Evolutionary conservation across 2,888 invertebrate species (phyloP).

Genomic region (Tortricodes alternella): DNA sequence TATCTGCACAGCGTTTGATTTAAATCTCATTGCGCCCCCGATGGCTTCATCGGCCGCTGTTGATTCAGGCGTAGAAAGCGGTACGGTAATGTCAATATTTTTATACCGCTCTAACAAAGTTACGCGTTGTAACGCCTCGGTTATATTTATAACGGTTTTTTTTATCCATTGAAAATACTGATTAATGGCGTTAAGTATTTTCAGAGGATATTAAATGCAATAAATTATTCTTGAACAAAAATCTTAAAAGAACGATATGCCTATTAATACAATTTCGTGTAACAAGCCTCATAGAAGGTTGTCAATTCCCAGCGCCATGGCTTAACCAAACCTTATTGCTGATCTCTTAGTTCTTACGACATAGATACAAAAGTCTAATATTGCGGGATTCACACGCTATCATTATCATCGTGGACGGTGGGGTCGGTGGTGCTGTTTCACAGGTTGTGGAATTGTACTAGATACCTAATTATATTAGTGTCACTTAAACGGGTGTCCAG

Average conservation of each 20-base stretch:
- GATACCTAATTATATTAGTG: too few relatives aligned
- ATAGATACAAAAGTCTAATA: too few relatives aligned
- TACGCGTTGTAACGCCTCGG: not conserved
- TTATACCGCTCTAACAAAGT: constrained; percentile 9
- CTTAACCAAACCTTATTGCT: too few relatives aligned
- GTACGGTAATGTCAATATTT: constrained; percentile 4
- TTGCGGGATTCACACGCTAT: too few relatives aligned
- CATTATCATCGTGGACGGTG: too few relatives aligned
- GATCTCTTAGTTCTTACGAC: too few relatives aligned
- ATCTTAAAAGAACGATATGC: not conserved
- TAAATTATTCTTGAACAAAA: not conserved
- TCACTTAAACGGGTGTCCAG: too few relatives aligned
- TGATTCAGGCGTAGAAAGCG: not conserved
- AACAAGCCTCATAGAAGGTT: too few relatives aligned
- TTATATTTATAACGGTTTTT: not conserved
- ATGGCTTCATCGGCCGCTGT: constrained; percentile 1
- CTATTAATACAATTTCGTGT: too few relatives aligned
- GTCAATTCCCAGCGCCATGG: too few relatives aligned
- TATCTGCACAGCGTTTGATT: not conserved
- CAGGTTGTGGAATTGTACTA: too few relatives aligned
- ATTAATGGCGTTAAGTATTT: not conserved
- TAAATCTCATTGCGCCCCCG: not conserved
- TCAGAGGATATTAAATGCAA: not conserved
- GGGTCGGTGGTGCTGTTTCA: too few relatives aligned
- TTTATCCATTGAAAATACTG: not conserved